phyloP scores from a whole-genome alignment of 2,113 vertebrate species.

The Lamprotornis superbus region DNA sequence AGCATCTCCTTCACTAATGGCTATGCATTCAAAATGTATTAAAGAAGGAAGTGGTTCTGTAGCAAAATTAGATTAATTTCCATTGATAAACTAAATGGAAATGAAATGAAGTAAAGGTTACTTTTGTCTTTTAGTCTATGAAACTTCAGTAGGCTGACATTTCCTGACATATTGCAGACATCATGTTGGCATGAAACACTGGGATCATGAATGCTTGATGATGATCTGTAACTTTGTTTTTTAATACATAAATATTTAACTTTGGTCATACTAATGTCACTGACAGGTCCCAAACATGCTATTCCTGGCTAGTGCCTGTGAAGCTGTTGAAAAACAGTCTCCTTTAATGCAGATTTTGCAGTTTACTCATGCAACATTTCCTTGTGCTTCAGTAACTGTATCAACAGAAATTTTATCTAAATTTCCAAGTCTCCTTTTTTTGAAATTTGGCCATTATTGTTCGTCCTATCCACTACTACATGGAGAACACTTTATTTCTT shows the following conservation, averaged over 20 bases:
- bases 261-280: not conserved
- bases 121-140: not conserved
- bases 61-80: conserved; percentile 9
- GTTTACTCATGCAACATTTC: not conserved
- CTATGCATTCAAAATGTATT: conserved; percentile 4
- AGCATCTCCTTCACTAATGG: not conserved
- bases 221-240: not conserved
- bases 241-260: not conserved
- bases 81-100: not conserved
- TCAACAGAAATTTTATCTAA: not conserved
- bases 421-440: not conserved
- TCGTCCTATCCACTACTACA: not conserved
- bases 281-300: not conserved
- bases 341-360: not conserved
- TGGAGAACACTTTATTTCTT: not conserved
- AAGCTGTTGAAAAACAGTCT: not conserved
- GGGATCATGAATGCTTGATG: not conserved
- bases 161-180: not conserved
- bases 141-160: not conserved
- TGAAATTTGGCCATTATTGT: not conserved
- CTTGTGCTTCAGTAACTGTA: not conserved
- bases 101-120: not conserved
- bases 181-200: not conserved
- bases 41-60: not conserved
- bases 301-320: not conserved